These are phyloP conservation scores for Ailurus styani DNA, from an alignment of 2,113 vertebrate species.

Conservation along the genomic window DNA sequence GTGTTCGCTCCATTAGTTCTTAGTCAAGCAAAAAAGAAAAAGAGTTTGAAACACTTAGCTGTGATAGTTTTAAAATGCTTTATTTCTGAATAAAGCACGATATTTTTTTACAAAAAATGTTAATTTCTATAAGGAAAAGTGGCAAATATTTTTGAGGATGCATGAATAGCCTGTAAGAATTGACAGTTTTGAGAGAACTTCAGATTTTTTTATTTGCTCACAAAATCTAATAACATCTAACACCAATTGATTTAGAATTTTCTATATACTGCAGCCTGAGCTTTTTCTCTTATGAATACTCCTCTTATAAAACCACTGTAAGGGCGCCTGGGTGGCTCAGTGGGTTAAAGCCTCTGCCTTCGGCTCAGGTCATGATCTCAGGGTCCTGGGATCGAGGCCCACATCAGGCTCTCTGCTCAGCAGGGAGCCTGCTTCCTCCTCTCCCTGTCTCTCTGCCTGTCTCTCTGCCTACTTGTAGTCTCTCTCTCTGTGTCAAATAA, in stretches of 20 bases:
- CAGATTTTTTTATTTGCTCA: background rate
- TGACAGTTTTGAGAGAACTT: background rate
- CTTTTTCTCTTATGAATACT: background rate
- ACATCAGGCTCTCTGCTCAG: no score
- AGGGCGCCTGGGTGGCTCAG: no score
- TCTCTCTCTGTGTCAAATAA: no score
- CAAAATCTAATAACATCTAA: background rate
- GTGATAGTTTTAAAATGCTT: background rate
- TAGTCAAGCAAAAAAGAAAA: background rate
- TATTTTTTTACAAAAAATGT: background rate
- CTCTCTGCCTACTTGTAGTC: no score
- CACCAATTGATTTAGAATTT: background rate
- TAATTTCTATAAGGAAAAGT: background rate
- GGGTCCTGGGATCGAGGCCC: no score
- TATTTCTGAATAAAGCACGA: background rate
- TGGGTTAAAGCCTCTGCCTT: no score
- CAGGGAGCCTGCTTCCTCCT: no score
- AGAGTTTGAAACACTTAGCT: background rate
- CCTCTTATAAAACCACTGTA: background rate
- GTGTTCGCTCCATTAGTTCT: background rate
- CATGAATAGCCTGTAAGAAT: background rate
- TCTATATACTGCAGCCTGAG: background rate
- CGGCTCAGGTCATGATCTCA: no score
- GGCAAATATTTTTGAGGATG: background rate
- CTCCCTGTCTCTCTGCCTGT: no score